Conservation (phyloP, 2,888 invertebrate genomes). For the Aspidiotus destructor region DNA sequence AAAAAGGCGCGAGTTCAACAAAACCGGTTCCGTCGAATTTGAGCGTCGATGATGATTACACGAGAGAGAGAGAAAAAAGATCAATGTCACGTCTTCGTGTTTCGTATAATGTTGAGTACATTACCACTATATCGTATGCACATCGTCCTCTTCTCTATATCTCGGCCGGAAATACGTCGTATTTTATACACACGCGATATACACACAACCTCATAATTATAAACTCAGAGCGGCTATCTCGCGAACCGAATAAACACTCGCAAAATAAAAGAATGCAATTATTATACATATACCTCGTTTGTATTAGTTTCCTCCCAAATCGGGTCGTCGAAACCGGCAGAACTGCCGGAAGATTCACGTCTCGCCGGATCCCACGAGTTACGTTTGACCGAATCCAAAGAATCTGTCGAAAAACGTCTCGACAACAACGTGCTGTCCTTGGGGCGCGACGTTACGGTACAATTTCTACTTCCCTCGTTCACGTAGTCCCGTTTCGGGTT, state of each 20-base stretch:
- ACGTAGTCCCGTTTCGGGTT: slow-evolving; percentile 42
- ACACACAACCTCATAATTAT: too few species aligned
- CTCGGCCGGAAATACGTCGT: too few species aligned
- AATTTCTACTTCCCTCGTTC: slow-evolving; percentile 39
- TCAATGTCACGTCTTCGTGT: neutral
- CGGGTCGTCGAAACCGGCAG: slow-evolving; percentile 50
- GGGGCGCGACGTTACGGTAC: slow-evolving; percentile 46
- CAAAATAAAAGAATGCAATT: slow-evolving; percentile 4
- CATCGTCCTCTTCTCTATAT: too few species aligned
- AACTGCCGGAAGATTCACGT: slow-evolving; percentile 53
- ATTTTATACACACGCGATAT: too few species aligned
- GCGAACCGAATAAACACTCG: neutral
- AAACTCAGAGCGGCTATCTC: too few species aligned
- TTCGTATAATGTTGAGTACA: too few species aligned
- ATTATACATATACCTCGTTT: slow-evolving; percentile 30
- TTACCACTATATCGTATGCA: too few species aligned
- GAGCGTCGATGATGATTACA: neutral
- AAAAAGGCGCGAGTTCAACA: neutral
- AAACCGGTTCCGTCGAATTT: neutral
- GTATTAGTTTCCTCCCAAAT: slow-evolving; percentile 49
- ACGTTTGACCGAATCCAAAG: slow-evolving; percentile 56
- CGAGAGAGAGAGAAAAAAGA: neutral
- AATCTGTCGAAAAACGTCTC: slow-evolving; percentile 57
- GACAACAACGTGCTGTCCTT: slow-evolving; percentile 41
- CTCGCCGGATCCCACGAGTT: slow-evolving; percentile 60